phyloP scores from a whole-genome alignment of 2,113 vertebrate species.

The Eonycteris spelaea region DNA sequence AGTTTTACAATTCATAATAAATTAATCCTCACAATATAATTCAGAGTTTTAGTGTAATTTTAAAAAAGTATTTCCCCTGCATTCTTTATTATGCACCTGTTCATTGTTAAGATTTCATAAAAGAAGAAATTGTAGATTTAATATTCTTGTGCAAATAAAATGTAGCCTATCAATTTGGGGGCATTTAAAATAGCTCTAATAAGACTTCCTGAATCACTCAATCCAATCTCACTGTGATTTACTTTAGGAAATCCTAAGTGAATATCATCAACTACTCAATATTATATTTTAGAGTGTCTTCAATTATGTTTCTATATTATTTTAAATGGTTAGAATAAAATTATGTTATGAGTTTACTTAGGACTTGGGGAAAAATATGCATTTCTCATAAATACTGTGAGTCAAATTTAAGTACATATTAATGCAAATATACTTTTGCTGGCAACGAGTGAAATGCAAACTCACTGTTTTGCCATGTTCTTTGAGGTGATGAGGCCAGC shows the following conservation, averaged over 20 bases:
- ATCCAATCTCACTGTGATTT: neutral
- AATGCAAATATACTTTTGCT: neutral
- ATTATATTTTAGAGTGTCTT: neutral
- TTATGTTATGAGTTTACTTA: neutral
- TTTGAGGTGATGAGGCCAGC: neutral
- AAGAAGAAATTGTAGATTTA: conserved; percentile 13
- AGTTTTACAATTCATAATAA: neutral
- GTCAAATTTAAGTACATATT: neutral
- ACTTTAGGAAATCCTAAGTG: conserved; percentile 8
- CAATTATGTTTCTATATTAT: conserved; percentile 19
- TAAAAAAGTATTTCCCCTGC: neutral
- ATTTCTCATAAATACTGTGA: neutral
- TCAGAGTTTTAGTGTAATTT: neutral
- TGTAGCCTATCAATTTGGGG: neutral
- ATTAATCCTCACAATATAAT: neutral
- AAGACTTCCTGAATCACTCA: neutral
- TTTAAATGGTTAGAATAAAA: conserved; percentile 22
- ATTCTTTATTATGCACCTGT: neutral
- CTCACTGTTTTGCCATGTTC: neutral
- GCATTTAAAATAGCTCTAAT: neutral
- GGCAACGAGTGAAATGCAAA: neutral
- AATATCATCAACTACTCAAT: conserved; percentile 6
- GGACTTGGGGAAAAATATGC: neutral
- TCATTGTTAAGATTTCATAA: neutral
- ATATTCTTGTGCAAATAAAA: conserved; percentile 40